A percentile compares a stretch with the other conserved stretches of the same genome.
These are phyloP conservation scores for Holocentrus rufus DNA, from an alignment of 2,797 vertebrate species.

Conservation along the genomic window DNA sequence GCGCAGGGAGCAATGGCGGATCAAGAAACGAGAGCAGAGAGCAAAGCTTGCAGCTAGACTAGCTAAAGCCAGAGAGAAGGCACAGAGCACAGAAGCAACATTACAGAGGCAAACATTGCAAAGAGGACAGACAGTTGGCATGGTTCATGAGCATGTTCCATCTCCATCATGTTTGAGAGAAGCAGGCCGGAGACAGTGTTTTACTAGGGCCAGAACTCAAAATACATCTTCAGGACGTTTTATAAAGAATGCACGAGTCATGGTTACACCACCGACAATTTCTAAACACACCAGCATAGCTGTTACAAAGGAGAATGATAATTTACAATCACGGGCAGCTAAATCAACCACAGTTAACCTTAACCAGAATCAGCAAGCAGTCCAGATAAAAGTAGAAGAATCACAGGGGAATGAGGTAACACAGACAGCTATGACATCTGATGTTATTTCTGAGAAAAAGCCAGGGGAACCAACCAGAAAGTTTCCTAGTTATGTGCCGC, in stretches of 20 bases:
- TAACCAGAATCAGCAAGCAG: conserved; percentile 37
- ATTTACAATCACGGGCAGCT: conserved; percentile 25
- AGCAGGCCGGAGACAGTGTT: conserved; percentile 47
- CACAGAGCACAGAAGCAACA: conserved; percentile 18
- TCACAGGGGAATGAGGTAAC: conserved; percentile 14
- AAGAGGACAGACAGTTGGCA: conserved; percentile 20
- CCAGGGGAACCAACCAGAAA: conserved; percentile 52
- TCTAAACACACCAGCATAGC: conserved; percentile 17
- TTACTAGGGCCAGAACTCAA: conserved; percentile 31
- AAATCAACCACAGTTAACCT: conserved; percentile 17
- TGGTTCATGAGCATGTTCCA: conserved; percentile 39
- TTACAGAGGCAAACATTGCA: conserved; percentile 40
- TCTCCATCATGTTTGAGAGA: conserved; percentile 48
- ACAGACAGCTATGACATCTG: conserved; percentile 2
- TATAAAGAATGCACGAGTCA: conserved; percentile 29
- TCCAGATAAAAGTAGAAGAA: conserved; percentile 44
- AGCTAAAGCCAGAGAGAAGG: conserved; percentile 66
- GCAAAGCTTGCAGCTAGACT: conserved; percentile 76
- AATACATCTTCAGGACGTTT: conserved; percentile 22
- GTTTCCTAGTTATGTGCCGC: conserved; percentile 33
- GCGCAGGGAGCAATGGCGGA: conserved; percentile 82
- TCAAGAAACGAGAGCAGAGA: conserved; percentile 84
- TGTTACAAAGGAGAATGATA: conserved; percentile 51
- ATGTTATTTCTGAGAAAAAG: conserved; percentile 36
- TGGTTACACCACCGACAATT: conserved; percentile 13